Evolutionary conservation across 2,113 vertebrate species (phyloP).

Genomic region (Girardinichthys multiradiatus): DNA sequence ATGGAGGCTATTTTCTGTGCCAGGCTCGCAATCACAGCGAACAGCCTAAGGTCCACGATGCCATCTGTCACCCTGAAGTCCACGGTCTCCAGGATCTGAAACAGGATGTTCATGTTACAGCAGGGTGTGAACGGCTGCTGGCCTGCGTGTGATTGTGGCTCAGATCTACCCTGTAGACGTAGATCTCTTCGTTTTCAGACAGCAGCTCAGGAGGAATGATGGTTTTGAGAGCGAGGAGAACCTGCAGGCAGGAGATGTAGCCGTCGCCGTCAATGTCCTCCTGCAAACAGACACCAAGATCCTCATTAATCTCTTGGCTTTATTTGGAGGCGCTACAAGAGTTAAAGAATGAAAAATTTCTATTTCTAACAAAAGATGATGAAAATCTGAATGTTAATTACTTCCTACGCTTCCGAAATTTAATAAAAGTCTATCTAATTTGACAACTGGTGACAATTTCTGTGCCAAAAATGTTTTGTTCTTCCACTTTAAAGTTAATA

Average conservation of each 20-base stretch:
- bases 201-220: conserved; percentile 74
- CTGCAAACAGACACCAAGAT: conserved; percentile 46
- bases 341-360: neutral
- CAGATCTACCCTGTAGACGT: conserved; percentile 74
- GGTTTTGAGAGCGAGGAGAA: conserved; percentile 78
- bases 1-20: conserved; percentile 90
- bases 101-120: neutral
- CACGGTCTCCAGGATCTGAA: conserved; percentile 92
- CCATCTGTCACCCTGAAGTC: conserved; percentile 95
- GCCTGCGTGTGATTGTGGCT: neutral
- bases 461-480: neutral
- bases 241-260: conserved; percentile 79
- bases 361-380: neutral
- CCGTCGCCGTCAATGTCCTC: conserved; percentile 77
- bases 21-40: conserved; percentile 90
- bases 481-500: neutral
- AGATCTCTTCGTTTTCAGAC: conserved; percentile 83
- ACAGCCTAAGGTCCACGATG: conserved; percentile 91
- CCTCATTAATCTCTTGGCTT: neutral
- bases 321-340: neutral
- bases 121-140: neutral
- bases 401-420: neutral
- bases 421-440: too few relatives aligned
- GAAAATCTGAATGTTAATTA: neutral
- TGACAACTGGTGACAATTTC: neutral